Base-by-base conservation (phyloP, 2,888 invertebrate genomes). In the Helobdella robusta region DNA sequence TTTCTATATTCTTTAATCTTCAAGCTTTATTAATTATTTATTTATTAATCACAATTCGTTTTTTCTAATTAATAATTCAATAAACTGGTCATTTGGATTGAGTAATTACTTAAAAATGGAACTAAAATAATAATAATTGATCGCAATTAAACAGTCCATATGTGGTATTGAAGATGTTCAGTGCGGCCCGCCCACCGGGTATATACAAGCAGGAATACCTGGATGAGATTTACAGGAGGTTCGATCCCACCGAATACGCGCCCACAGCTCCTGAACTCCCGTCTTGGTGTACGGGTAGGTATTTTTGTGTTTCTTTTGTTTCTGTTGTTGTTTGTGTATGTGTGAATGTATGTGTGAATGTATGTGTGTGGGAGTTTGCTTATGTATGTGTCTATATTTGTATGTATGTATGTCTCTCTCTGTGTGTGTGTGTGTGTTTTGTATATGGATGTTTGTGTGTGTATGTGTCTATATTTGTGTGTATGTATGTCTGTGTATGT, bases 141-240 rank as follows among this genome's bases (percentile, higher is more conserved):
- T n/a, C n/a, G n/a, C n/a, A n/a, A n/a, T n/a, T n/a, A n/a, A n/a
- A n/a, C n/a, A n/a, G n/a, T n/a, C n/a, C n/a, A n/a, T n/a, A n/a
- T n/a, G n/a, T n/a, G n/a, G n/a, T n/a, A n/a, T n/a, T n/a, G n/a
- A 67, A 68, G 20, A 63, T 68, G 40, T 76, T 74, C 71, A 70
- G 74, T 28, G 59, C 69, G 69, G 83, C 84, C 68, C 85, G 98
- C 69, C 87, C 89, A 0, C 92, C 94, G 0, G 98, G 98, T 25
- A 98, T 99, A 74, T 99, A 99, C 81, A 99, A 99, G 79, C 86
- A 86, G 70, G 94, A 95, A 76, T 99, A 99, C 77, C 84, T 99
- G 64, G 82, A 85, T 72, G 94, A 94, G 79, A 80, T 99, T 35
- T 93, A 86, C 76, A 82, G 82, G 66, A 83, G 90, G 1, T 93